These are phyloP conservation scores for Acronicta aceris DNA, from an alignment of 2,888 invertebrate species.

Conservation along the genomic window DNA sequence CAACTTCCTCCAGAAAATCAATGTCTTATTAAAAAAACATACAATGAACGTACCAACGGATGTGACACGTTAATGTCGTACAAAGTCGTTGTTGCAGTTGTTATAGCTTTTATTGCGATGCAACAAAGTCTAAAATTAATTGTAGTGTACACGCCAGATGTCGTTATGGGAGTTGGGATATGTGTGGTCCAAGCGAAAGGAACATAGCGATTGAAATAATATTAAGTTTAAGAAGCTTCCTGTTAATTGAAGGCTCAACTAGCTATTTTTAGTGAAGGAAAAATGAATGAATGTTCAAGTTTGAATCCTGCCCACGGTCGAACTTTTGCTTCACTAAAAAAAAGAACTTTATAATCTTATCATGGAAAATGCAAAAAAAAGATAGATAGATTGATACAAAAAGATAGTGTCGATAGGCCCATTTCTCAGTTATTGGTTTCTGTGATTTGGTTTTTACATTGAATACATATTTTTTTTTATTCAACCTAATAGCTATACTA, in stretches of 20 bases:
- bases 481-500: too few species aligned
- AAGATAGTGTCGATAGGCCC: too few species aligned
- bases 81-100: constrained; percentile 59
- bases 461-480: too few species aligned
- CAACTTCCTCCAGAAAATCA: constrained; percentile 68
- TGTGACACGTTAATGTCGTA: constrained; percentile 69
- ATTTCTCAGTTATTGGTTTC: too few species aligned
- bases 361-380: too few species aligned
- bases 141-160: constrained; percentile 52
- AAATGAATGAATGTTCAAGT: too few species aligned
- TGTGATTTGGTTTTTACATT: too few species aligned
- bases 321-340: too few species aligned
- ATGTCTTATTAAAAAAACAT: constrained; percentile 81
- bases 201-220: constrained; percentile 15
- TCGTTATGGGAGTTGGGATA: constrained; percentile 41
- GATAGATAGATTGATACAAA: too few species aligned
- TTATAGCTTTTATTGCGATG: constrained; percentile 65
- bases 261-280: not conserved
- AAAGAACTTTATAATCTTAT: too few species aligned
- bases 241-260: not conserved
- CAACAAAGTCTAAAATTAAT: constrained; percentile 76
- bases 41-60: constrained; percentile 68
- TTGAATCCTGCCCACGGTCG: too few species aligned
- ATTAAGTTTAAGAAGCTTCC: constrained; percentile 15
- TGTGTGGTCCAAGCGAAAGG: constrained; percentile 52